Evolutionary conservation across 2,797 vertebrate species (phyloP), one percentile per base, ranked within the genome.

Genomic region (Miichthys miiuy): DNA sequence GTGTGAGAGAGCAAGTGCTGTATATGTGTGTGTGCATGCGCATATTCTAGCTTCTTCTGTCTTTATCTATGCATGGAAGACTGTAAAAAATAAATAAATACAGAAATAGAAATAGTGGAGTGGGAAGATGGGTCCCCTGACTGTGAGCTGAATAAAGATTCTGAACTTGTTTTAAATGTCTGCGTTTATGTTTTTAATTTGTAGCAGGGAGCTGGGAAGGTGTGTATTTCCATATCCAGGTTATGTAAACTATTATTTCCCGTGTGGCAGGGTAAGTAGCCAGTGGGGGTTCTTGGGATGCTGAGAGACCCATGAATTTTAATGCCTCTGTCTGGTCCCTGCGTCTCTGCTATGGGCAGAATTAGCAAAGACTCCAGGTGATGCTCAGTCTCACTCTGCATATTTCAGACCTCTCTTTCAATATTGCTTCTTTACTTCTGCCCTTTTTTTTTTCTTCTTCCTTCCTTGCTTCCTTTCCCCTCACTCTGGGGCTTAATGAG

Each of bases 171-270:
- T 87, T 86, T 75, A 74, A 89, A 84, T 63, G 70, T 79, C 67
- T 62, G 46, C 84, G 65, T 91, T 89, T 78, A 74, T 86, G 72
- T 73, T 91, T 92, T 89, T 84, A 85, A 87, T 91, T 86, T 25
- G 10, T 10, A 62, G 85, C 34, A 54, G 69, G 50, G 63, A 71
- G 63, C 56, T 60, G 65, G 71, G 88, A 83, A 85, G 81, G 88
- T 86, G 87, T 51, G 57, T 68, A 79, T 90, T 91, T 89, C 83
- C 88, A 91, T 88, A 89, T 87, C 78, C 82, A 87, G 86, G 87
- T 85, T 90, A 90, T 89, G 90, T 91, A 93, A 90, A 91, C 79
- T 56, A 76, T 86, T 88, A 89, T 92, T 86, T 91, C 88, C 90
- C 84, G 79, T 83, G 87, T 79, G 90, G 86, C 68, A 72, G 51